Evolutionary conservation across 2,797 vertebrate species (phyloP).

Genomic region (Artibeus lituratus): DNA sequence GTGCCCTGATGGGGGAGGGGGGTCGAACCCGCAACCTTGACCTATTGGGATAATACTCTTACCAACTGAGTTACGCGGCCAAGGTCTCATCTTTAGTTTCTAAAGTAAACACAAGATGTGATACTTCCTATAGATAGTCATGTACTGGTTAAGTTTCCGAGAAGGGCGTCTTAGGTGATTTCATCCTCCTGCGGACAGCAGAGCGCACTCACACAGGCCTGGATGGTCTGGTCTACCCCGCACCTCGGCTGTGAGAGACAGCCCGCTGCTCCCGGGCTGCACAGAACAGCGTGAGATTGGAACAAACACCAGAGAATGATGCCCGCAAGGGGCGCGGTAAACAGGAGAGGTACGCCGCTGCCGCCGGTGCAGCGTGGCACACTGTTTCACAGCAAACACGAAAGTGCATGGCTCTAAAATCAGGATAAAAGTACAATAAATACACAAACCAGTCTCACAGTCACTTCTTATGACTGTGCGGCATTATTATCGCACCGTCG

Average conservation of each 20-base stretch:
- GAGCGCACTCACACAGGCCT: not conserved
- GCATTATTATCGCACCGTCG: not conserved
- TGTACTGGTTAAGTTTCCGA: not conserved
- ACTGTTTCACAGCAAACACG: not conserved
- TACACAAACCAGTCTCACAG: not conserved
- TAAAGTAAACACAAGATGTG: not conserved
- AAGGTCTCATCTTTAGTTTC: not conserved
- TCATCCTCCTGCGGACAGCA: not conserved
- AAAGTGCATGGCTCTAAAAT: not conserved
- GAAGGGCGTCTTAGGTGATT: no score
- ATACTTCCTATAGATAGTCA: not conserved
- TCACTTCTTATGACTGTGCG: no score
- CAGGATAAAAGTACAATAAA: no score
- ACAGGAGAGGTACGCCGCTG: not conserved
- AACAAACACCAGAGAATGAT: not conserved
- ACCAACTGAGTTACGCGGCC: no score
- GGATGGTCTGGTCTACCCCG: accelerated
- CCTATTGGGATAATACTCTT: no score
- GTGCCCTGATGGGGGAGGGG: no score
- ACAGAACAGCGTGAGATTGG: not conserved
- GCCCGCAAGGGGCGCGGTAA: no score
- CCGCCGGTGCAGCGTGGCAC: not conserved
- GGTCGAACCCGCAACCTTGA: no score
- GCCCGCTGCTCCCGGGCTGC: not conserved
- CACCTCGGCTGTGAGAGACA: not conserved